phyloP scores from a whole-genome alignment of 2,888 invertebrate species.

The Cephonodes hylas region DNA sequence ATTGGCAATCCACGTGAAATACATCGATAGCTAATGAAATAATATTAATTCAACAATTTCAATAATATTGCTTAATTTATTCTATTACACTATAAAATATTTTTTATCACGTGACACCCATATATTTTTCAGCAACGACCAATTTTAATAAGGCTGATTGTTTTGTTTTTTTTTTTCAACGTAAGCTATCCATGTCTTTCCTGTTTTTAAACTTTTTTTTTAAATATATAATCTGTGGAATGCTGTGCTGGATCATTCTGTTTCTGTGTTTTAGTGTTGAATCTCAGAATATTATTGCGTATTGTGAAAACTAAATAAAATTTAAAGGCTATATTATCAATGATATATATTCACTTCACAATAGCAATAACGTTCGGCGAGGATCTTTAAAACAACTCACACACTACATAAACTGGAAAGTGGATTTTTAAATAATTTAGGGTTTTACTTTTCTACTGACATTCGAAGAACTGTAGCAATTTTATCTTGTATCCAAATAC shows the following conservation, averaged over 20 bases:
- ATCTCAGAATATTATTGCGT: slow-evolving; percentile 46
- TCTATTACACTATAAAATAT: slow-evolving; percentile 1
- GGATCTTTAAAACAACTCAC: slow-evolving; percentile 28
- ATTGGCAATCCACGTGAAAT: slow-evolving; percentile 25
- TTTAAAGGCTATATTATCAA: slow-evolving; percentile 30
- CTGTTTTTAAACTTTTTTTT: slow-evolving; percentile 28
- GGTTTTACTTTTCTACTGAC: too few species aligned
- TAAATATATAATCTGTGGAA: slow-evolving; percentile 64
- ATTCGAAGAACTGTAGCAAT: too few species aligned
- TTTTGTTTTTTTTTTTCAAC: neutral
- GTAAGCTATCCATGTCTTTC: slow-evolving; percentile 3
- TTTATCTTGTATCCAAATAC: too few species aligned
- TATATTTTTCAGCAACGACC: neutral
- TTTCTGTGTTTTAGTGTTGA: slow-evolving; percentile 31
- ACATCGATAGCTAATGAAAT: slow-evolving; percentile 9
- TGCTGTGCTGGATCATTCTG: slow-evolving; percentile 51
- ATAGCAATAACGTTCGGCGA: slow-evolving; percentile 46
- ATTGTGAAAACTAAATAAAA: slow-evolving; percentile 35
- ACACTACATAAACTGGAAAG: neutral
- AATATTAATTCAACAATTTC: slow-evolving; percentile 27
- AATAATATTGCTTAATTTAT: slow-evolving; percentile 19
- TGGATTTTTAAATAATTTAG: neutral
- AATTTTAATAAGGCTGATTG: slow-evolving; percentile 3
- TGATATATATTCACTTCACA: slow-evolving; percentile 34
- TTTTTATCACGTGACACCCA: neutral